Evolutionary conservation across 2,797 vertebrate genomes (phyloP).

Genomic region (Pyrocephalus nanus): DNA sequence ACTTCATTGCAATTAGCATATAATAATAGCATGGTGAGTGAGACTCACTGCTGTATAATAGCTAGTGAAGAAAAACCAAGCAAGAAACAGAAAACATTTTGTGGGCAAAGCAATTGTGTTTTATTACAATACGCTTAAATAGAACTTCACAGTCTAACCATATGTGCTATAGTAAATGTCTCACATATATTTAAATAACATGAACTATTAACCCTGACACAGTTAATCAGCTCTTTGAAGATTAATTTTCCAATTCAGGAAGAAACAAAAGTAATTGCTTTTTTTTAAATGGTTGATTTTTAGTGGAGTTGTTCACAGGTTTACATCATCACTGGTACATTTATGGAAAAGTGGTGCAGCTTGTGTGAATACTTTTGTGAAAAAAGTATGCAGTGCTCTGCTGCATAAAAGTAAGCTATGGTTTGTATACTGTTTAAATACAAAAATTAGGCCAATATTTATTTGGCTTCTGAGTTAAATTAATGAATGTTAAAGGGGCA

Average conservation of each 20-base stretch:
- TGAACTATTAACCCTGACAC: not conserved
- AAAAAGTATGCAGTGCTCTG: not conserved
- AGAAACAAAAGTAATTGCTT: not conserved
- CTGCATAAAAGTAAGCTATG: not conserved
- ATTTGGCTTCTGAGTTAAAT: not conserved
- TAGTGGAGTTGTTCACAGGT: not conserved
- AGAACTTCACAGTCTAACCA: not conserved
- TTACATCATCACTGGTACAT: not conserved
- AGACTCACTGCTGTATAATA: not conserved
- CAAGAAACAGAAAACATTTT: constrained; percentile 5
- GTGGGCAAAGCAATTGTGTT: not conserved
- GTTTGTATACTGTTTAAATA: not conserved
- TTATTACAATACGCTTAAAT: not conserved
- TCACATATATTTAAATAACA: not conserved
- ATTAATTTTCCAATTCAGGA: not conserved
- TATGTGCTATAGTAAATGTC: not conserved
- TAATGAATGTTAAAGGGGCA: not conserved
- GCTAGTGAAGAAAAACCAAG: constrained; percentile 29
- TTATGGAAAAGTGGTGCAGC: not conserved
- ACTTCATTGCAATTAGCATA: constrained; percentile 63
- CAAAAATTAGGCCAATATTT: not conserved
- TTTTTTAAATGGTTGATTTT: not conserved
- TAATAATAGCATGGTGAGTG: constrained; percentile 37
- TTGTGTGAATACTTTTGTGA: accelerated
- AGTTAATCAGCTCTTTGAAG: not conserved